Evolutionary conservation across 2,888 invertebrate species (phyloP).

Genomic region (Acleris holmiana): DNA sequence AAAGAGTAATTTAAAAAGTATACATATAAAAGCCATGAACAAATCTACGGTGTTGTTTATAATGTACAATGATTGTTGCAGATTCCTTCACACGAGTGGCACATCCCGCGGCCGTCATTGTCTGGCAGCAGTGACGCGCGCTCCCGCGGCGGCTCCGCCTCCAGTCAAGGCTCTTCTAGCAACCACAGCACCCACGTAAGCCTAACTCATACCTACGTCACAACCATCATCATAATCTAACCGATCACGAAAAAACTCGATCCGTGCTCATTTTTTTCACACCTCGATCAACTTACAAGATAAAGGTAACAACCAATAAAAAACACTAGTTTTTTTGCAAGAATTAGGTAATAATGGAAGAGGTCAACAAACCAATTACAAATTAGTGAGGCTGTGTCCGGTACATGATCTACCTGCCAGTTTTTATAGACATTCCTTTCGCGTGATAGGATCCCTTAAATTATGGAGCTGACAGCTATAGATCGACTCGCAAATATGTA

Average conservation of each 20-base stretch:
- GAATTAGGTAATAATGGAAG: conserved; percentile 53
- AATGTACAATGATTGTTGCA: conserved; percentile 50
- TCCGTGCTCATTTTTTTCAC: conserved; percentile 43
- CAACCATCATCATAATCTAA: conserved; percentile 20
- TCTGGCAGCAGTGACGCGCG: conserved; percentile 78
- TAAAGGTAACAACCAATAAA: conserved; percentile 38
- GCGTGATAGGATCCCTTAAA: conserved; percentile 42
- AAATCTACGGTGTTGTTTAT: background rate
- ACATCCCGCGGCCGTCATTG: conserved; percentile 93
- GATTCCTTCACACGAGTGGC: conserved; percentile 85
- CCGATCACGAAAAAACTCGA: conserved; percentile 42
- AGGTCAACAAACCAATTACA: conserved; percentile 59
- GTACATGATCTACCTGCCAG: conserved; percentile 57
- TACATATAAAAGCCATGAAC: background rate
- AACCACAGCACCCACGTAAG: conserved; percentile 92
- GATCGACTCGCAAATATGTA: conserved; percentile 38
- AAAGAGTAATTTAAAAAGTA: background rate
- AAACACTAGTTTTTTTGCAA: conserved; percentile 51
- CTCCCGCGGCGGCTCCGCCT: conserved; percentile 86
- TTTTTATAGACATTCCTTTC: conserved; percentile 49
- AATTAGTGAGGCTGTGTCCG: conserved; percentile 59
- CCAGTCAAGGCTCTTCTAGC: conserved; percentile 85
- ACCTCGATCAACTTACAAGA: conserved; percentile 34
- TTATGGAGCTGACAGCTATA: conserved; percentile 41
- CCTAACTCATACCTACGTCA: conserved; percentile 39